Conservation (phyloP, 1,140 invertebrate species). For the Wasmannia auropunctata region DNA sequence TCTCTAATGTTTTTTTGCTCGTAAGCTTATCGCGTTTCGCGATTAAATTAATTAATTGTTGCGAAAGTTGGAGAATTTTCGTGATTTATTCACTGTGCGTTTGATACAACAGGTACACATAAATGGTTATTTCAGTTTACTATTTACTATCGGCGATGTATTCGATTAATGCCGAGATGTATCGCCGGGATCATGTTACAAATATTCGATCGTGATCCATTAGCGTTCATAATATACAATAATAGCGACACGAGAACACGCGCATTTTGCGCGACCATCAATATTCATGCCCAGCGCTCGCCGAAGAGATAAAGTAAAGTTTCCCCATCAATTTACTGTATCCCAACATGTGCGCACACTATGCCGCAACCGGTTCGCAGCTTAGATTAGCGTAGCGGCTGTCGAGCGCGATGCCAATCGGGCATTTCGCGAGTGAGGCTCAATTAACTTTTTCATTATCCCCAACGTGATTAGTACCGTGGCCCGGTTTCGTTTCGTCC, state of each 20-base stretch:
- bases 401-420: slow-evolving; percentile 34
- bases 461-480: slow-evolving; percentile 44
- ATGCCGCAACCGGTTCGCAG: neutral
- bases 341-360: neutral
- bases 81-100: neutral
- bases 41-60: slow-evolving; percentile 39
- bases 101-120: neutral
- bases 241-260: slow-evolving; percentile 36
- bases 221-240: slow-evolving; percentile 40
- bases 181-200: slow-evolving; percentile 33
- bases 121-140: neutral
- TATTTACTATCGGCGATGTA: neutral
- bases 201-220: slow-evolving; percentile 53
- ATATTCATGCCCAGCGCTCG: slow-evolving; percentile 33
- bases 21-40: neutral
- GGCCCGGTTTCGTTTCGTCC: slow-evolving; percentile 35
- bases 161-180: slow-evolving; percentile 42
- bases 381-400: neutral
- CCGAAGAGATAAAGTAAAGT: slow-evolving; percentile 39
- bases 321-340: slow-evolving; percentile 47
- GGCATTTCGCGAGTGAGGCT: slow-evolving; percentile 53
- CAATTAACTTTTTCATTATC: slow-evolving; percentile 74
- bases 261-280: slow-evolving; percentile 30
- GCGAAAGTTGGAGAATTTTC: neutral
- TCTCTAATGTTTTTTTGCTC: neutral